Base-by-base conservation (phyloP, 2,113 vertebrate genomes). In the Thomomys bottae region DNA sequence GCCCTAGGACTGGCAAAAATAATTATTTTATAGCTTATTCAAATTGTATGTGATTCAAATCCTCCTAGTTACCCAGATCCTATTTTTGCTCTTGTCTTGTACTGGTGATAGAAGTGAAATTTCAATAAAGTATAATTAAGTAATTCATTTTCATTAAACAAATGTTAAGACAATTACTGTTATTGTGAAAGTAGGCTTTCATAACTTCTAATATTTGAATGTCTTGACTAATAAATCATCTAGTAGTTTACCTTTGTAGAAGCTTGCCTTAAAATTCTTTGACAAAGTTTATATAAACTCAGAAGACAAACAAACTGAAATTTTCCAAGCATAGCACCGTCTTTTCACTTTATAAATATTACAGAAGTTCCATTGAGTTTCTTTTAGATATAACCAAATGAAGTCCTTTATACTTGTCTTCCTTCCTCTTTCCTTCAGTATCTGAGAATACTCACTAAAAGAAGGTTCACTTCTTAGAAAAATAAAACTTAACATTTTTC, bases 61-160 rank as follows among this genome's bases (percentile, higher is more conserved):
- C 28, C 24, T 92, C 54, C 38, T 6, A 93, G 45, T 5, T 42
- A 42, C 64, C 84, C 3, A 1, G 45, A 32, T 57, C 59, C 14
- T n/a, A 12, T 15, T 59, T 78, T 32, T 21, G 23, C 75, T 76
- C 86, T 61, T 77, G 36, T 28, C 2, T 30, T 72, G 12, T 12
- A 23, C 61, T 79, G 5, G 71, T 80, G 32, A 32, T 38, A 72
- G 36, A 20, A 64, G 20, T 76, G 18, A 72, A 64, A 80, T 89
- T 89, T 87, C 66, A 87, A 75, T 57, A 49, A 91, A 45, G 9
- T 26, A 30, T 84, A 23, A 83, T 81, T 95, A 81, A 11, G 63
- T 54, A 79, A 36, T 49, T 49, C 68, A 77, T 78, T 81, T 87
- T 73, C 6, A 92, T 77, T 77, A 76, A 77, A 32, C 23, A 66